A percentile compares a stretch with the other conserved stretches of the same genome.
These are phyloP conservation scores for Hydropotes inermis DNA, from an alignment of 2,113 vertebrate genomes.

Conservation along the genomic window DNA sequence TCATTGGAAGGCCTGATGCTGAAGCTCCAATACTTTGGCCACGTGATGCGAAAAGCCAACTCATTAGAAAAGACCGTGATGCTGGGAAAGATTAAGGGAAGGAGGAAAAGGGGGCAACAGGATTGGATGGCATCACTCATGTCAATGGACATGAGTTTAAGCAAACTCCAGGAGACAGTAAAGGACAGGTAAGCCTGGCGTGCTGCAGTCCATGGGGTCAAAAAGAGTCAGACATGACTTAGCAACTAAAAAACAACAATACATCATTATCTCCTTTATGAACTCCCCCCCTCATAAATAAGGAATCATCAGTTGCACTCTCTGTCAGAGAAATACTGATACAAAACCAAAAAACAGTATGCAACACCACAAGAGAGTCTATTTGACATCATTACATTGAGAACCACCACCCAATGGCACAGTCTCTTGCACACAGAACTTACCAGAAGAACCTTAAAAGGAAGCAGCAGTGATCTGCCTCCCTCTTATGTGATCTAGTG, in stretches of 20 bases:
- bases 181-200: neutral
- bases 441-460: neutral
- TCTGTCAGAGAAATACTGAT: conserved; percentile 1
- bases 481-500: neutral
- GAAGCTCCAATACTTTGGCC: neutral
- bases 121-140: neutral
- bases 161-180: neutral
- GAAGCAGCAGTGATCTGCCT: neutral
- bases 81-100: neutral
- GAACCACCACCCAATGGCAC: neutral
- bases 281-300: neutral
- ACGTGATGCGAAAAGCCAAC: neutral
- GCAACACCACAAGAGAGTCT: neutral
- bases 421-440: neutral
- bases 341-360: neutral
- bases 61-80: neutral
- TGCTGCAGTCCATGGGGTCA: neutral
- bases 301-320: neutral
- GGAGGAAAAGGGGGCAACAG: neutral
- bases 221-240: neutral
- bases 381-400: neutral
- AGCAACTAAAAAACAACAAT: neutral
- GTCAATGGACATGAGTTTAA: neutral
- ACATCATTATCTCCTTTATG: neutral
- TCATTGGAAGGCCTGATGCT: neutral